Percentiles rank a stretch among this genome's conserved stretches.
These are phyloP conservation scores for Eumerus sabulonum DNA, from an alignment of 2,888 invertebrate genomes.

Conservation along the genomic window DNA sequence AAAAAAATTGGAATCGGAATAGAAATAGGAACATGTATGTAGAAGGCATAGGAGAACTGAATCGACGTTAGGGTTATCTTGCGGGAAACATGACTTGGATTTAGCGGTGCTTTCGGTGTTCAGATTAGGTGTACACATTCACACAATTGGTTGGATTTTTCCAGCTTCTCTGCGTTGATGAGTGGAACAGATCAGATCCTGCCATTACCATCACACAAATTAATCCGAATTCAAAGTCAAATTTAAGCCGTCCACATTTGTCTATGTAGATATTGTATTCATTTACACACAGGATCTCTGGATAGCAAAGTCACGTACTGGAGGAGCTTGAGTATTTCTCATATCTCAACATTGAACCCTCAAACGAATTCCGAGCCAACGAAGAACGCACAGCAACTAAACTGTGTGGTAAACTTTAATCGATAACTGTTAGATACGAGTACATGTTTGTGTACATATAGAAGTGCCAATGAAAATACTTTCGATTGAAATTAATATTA, in stretches of 20 bases:
- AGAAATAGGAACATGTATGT: slow-evolving; percentile 38
- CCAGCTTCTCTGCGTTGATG: too few species aligned
- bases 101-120: slow-evolving; percentile 60
- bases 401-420: slow-evolving; percentile 39
- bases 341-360: slow-evolving; percentile 11
- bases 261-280: slow-evolving; percentile 14
- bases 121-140: slow-evolving; percentile 56
- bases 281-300: slow-evolving; percentile 21
- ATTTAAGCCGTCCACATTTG: slow-evolving; percentile 12
- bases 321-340: slow-evolving; percentile 40
- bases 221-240: slow-evolving; percentile 31
- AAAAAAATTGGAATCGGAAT: slow-evolving; percentile 15
- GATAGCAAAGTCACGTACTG: slow-evolving; percentile 28
- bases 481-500: slow-evolving; percentile 43
- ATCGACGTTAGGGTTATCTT: slow-evolving; percentile 68
- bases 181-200: slow-evolving; percentile 2
- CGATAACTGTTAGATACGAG: slow-evolving; percentile 34
- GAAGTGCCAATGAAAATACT: slow-evolving; percentile 5
- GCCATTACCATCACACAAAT: slow-evolving; percentile 17
- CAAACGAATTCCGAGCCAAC: not conserved
- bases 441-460: not conserved
- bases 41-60: slow-evolving; percentile 56
- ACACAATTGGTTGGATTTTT: not conserved
- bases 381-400: not conserved
- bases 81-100: slow-evolving; percentile 65